Evolutionary conservation across 2,113 vertebrate species (phyloP).

Genomic region (Semnopithecus entellus): DNA sequence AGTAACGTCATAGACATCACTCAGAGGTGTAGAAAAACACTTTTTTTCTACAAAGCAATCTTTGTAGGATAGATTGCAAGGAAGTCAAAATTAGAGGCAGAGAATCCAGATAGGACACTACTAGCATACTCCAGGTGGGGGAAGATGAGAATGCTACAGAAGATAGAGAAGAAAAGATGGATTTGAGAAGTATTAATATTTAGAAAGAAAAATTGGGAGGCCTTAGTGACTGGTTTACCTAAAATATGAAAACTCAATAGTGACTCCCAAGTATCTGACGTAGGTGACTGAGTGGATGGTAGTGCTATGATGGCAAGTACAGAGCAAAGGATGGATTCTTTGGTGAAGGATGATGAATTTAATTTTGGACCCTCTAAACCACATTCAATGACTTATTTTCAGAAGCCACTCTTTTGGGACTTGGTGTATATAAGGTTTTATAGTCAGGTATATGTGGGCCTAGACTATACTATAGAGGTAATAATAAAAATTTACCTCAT

Average conservation of each 20-base stretch:
- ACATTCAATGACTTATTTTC: constrained; percentile 10
- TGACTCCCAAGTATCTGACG: neutral
- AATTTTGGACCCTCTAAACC: neutral
- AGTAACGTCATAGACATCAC: neutral
- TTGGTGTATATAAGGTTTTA: constrained; percentile 24
- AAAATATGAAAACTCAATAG: neutral
- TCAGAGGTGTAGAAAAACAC: neutral
- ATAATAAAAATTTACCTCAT: constrained; percentile 29
- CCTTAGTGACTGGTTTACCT: neutral
- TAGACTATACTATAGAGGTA: neutral
- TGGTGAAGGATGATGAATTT: neutral
- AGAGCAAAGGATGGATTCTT: neutral
- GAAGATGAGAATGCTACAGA: neutral
- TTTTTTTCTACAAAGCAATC: too few species aligned
- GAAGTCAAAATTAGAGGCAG: constrained; percentile 32
- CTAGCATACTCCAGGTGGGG: neutral
- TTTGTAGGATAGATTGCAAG: neutral
- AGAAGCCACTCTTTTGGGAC: neutral
- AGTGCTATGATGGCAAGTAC: neutral
- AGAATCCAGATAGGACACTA: neutral
- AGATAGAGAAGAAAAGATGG: constrained; percentile 16
- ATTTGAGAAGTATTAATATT: constrained; percentile 11
- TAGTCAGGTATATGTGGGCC: neutral
- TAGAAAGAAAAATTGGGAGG: neutral
- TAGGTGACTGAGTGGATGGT: neutral